phyloP scores from a whole-genome alignment of 2,888 invertebrate genomes.

The Coelinius sp. region DNA sequence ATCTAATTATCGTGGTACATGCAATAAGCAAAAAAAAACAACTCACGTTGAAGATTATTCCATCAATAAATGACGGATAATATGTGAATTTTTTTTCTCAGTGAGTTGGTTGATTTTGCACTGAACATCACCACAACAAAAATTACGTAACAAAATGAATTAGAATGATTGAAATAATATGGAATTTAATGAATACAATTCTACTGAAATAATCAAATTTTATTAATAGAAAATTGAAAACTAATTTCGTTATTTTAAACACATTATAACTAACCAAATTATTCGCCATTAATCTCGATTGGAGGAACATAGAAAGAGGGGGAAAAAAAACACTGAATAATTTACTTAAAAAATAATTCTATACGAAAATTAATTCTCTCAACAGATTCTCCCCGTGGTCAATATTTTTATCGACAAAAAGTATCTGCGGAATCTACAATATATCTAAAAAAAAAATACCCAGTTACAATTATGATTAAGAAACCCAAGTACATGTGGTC shows the following conservation, averaged over 20 bases:
- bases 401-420: not conserved
- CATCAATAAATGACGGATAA: conserved; percentile 9
- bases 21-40: not conserved
- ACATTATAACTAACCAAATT: not conserved
- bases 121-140: not conserved
- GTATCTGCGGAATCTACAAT: not conserved
- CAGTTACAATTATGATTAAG: not conserved
- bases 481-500: not conserved
- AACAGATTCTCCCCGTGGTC: not conserved
- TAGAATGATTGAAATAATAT: not conserved
- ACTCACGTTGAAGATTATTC: not conserved
- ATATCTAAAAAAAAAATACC: not conserved
- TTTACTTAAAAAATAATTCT: not conserved
- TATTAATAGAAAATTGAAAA: not conserved
- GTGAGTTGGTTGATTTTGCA: not conserved
- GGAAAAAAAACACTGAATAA: conserved; percentile 6
- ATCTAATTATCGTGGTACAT: conserved; percentile 19
- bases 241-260: not conserved
- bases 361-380: conserved; percentile 5
- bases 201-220: not conserved
- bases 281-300: not conserved
- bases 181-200: not conserved
- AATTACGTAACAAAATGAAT: not conserved
- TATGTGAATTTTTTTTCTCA: not conserved
- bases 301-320: not conserved